These are phyloP conservation scores for Labrus mixtus DNA, from an alignment of 2,113 vertebrate genomes.

Conservation along the genomic window DNA sequence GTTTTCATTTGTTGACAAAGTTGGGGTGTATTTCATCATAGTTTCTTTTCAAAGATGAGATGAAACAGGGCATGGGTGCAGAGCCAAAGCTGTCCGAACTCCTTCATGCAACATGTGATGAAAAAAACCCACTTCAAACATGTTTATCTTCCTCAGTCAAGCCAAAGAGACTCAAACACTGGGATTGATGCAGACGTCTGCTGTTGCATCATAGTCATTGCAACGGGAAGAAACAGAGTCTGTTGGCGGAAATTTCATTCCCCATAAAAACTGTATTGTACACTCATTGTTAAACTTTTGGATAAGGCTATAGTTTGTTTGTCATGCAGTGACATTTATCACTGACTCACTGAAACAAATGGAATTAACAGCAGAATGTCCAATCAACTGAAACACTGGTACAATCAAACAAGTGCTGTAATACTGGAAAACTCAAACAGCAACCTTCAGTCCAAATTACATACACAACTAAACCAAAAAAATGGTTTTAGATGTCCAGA, in stretches of 20 bases:
- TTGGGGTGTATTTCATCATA: not conserved
- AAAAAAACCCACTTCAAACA: constrained; percentile 11
- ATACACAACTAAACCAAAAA: too few species aligned
- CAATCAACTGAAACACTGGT: too few species aligned
- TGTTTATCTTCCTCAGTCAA: constrained; percentile 10
- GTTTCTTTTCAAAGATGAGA: not conserved
- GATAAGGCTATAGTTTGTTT: too few species aligned
- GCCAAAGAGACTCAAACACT: not conserved
- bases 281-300: not conserved
- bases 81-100: not conserved
- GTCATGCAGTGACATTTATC: too few species aligned
- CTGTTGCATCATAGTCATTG: constrained; percentile 13
- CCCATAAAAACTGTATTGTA: not conserved
- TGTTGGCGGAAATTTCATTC: not conserved
- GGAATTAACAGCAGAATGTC: too few species aligned
- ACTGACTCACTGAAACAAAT: too few species aligned
- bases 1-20: not conserved
- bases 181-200: not conserved
- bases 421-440: too few species aligned
- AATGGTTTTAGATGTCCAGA: too few species aligned
- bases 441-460: too few species aligned
- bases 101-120: constrained; percentile 16
- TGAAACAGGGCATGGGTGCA: not conserved
- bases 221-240: constrained; percentile 2
- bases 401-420: too few species aligned